These are phyloP conservation scores for Corythornis leucogaster DNA, from an alignment of 2,797 vertebrate species.

Conservation along the genomic window DNA sequence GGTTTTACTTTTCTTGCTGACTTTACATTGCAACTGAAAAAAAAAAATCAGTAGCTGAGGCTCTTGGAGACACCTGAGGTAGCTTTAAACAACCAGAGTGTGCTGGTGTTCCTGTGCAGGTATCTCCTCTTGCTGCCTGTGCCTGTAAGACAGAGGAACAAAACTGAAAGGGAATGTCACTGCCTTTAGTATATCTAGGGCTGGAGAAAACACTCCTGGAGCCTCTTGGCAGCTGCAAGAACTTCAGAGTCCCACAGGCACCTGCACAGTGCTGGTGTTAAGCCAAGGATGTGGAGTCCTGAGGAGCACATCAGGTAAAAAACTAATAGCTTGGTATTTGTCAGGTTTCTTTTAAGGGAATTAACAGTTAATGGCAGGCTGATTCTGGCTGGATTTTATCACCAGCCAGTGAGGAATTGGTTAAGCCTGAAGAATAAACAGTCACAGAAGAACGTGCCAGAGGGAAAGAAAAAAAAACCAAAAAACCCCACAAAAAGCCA, in stretches of 20 bases:
- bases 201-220: not conserved
- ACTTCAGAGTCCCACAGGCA: not conserved
- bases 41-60: not conserved
- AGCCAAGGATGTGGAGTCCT: not conserved
- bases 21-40: not conserved
- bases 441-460: not conserved
- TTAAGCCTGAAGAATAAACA: not conserved
- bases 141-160: not conserved
- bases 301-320: not conserved
- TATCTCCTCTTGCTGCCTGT: not conserved
- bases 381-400: not conserved
- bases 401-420: not conserved
- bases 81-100: not conserved
- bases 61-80: not conserved
- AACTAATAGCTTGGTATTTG: not conserved
- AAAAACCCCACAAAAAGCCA: too few species aligned
- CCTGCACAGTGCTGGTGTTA: not conserved
- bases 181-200: not conserved
- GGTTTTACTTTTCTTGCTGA: not conserved
- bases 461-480: not conserved
- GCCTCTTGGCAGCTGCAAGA: not conserved
- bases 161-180: not conserved
- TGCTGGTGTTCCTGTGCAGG: not conserved
- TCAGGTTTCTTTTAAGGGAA: not conserved
- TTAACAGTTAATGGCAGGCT: not conserved